A percentile compares a stretch with the other conserved stretches of the same genome.
Conservation (phyloP, 2,888 invertebrate genomes). For the Dolomedes plantarius region DNA sequence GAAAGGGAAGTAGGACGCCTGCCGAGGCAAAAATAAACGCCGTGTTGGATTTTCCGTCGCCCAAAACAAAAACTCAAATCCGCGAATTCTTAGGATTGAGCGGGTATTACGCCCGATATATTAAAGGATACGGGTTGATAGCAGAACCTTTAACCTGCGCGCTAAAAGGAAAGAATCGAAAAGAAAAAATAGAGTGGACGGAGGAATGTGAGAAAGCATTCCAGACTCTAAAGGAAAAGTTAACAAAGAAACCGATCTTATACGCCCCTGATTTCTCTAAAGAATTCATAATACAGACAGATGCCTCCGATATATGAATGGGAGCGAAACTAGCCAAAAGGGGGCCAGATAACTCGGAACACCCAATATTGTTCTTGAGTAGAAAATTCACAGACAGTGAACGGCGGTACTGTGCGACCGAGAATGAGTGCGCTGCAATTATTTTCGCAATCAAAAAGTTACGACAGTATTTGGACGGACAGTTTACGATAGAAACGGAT, state of each 20-base stretch:
- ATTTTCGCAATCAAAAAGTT: too few relatives aligned
- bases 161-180: not conserved
- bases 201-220: not conserved
- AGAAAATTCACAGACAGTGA: too few relatives aligned
- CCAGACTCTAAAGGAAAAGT: not conserved
- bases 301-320: not conserved
- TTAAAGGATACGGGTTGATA: not conserved
- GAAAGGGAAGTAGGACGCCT: not conserved
- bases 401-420: too few relatives aligned
- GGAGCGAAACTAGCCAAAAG: too few relatives aligned
- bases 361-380: too few relatives aligned
- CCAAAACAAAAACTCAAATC: not conserved
- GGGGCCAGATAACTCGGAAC: too few relatives aligned
- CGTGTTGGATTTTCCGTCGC: not conserved
- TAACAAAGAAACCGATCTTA: not conserved
- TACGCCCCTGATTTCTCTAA: not conserved
- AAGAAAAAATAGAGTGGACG: not conserved
- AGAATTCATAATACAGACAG: conserved; percentile 3
- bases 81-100: not conserved
- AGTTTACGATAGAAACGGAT: too few relatives aligned
- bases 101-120: not conserved
- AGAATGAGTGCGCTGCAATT: too few relatives aligned
- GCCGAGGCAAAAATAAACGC: not conserved
- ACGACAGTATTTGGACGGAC: too few relatives aligned
- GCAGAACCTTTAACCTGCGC: not conserved